Conservation (phyloP, 2,797 vertebrate species). For the Telmatherina bonti region DNA sequence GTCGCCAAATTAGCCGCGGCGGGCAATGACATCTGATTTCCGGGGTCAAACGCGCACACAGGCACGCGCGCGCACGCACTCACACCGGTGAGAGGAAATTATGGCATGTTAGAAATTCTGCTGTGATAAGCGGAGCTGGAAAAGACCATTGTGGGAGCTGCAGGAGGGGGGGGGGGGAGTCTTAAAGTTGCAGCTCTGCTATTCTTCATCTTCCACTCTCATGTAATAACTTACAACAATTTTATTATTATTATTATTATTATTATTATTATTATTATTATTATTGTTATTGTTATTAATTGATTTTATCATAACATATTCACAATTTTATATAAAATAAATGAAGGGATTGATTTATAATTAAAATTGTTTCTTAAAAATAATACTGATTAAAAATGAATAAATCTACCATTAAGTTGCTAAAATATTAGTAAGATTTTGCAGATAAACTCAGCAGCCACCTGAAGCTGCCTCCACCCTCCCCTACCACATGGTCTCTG, state of each 20-base stretch:
- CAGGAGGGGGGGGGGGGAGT: constrained; percentile 82
- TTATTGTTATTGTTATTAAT: no score
- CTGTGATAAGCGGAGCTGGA: constrained; percentile 91
- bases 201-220: constrained; percentile 38
- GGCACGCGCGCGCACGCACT: constrained; percentile 52
- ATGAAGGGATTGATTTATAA: no score
- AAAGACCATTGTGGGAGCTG: constrained; percentile 90
- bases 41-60: constrained; percentile 47
- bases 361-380: not conserved
- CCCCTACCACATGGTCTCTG: constrained; percentile 84
- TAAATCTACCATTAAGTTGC: not conserved
- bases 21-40: constrained; percentile 77
- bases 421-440: no score
- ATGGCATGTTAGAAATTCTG: constrained; percentile 95
- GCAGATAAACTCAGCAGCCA: not conserved
- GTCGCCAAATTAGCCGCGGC: constrained; percentile 61
- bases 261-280: no score
- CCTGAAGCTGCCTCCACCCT: constrained; percentile 42
- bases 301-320: no score
- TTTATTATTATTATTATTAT: rapidly evolving
- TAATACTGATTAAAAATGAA: not conserved
- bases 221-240: not conserved
- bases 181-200: constrained; percentile 93
- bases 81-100: constrained; percentile 83
- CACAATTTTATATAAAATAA: no score